Conservation (phyloP, 1,140 invertebrate genomes). For the Pollicipes pollicipes region DNA sequence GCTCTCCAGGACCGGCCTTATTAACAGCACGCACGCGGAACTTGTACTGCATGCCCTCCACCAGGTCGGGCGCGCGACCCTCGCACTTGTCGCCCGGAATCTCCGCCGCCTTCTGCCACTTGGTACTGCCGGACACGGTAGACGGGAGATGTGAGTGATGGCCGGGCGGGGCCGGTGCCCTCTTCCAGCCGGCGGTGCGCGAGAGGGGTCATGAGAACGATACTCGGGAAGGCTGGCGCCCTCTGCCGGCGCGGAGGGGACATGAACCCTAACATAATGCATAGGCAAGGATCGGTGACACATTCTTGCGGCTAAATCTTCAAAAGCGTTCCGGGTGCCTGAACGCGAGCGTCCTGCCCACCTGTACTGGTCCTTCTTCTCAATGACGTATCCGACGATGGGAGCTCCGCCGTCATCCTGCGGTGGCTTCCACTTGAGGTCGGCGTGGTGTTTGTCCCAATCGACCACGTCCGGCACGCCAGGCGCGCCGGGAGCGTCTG, state of each 20-base stretch:
- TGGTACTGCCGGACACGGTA: slow-evolving; percentile 35
- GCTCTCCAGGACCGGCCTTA: slow-evolving; percentile 82
- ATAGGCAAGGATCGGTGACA: no score
- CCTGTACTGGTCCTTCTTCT: slow-evolving; percentile 81
- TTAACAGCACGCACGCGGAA: slow-evolving; percentile 91
- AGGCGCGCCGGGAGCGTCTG: slow-evolving; percentile 67
- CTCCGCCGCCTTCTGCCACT: slow-evolving; percentile 79
- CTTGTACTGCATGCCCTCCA: slow-evolving; percentile 88
- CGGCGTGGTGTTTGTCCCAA: slow-evolving; percentile 70
- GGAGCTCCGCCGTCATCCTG: slow-evolving; percentile 81
- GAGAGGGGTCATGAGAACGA: no score
- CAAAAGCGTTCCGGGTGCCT: no score
- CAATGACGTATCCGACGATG: slow-evolving; percentile 85
- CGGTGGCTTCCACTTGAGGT: slow-evolving; percentile 80
- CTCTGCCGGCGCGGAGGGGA: no score
- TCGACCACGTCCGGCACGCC: slow-evolving; percentile 78
- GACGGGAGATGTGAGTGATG: no score
- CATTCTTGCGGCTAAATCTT: no score
- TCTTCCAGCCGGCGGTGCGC: no score
- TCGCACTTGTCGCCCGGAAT: slow-evolving; percentile 60
- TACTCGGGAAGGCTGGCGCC: no score
- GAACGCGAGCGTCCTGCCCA: no score
- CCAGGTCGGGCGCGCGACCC: slow-evolving; percentile 66
- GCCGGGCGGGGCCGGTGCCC: no score
- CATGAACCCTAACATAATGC: no score